Base-by-base conservation (phyloP, 1,140 invertebrate genomes). In the Antheraea mylitta region DNA sequence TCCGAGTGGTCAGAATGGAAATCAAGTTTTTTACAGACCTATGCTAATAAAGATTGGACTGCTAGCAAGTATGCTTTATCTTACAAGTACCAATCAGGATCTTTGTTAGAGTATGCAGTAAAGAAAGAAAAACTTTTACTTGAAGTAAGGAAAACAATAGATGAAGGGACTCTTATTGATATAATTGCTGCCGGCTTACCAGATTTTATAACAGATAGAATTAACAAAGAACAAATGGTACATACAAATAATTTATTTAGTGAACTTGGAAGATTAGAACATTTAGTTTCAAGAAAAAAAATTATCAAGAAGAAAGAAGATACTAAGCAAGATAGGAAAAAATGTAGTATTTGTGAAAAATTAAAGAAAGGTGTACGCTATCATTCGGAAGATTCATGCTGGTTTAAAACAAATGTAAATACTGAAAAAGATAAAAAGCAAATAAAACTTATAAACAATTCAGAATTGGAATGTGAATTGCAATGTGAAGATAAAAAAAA, bases 41-140 rank as follows among this genome's bases (percentile, higher is more conserved):
- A 62, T 68, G 61, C 8, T 18, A 68, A 68, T n/a, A 63, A 68
- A 7, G 61, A 45, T 0, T 68, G 67, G 67, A 61, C 18, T 7
- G 16, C 13, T 3, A 45, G 53, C 8, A 63, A 38, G 0, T 58
- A 68, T 58, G 59, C 67, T 53, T 30, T 68, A 7, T 38, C 7
- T 22, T 64, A 13, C 48, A 69, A 69, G 19, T 69, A 69, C 8
- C 45, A 69, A 42, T 45, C 45, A 7, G 61, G 61, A 0, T 53
- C 22, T 13, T 69, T 64, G n/a, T 0, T 68, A 30, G 62, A 69
- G 6, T 69, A 69, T 58, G 67, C 62, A 3, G 16, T 69, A 4
- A 38, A 59, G 58, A 64, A 69, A 64, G 62, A 69, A 69, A 69
- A 64, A 53, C 18, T 69, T 1, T 59, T 69, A 64, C 19, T 69